Percentiles rank a stretch among this genome's conserved stretches.
Evolutionary conservation across 1,140 invertebrate species (phyloP).

Genomic region (Monochamus saltuarius): DNA sequence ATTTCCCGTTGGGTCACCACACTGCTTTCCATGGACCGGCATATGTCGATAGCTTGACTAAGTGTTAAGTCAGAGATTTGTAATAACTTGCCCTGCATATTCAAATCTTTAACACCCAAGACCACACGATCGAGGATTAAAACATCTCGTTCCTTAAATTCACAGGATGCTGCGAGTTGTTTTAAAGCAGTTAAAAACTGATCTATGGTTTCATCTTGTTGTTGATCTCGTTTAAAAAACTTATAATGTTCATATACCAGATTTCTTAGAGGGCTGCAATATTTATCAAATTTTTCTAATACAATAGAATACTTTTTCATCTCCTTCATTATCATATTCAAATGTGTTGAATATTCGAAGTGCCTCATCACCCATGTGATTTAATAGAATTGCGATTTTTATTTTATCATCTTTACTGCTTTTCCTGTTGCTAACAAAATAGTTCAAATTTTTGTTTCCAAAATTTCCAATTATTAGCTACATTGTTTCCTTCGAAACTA

Average conservation of each 20-base stretch:
- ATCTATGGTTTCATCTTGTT: conserved; percentile 28
- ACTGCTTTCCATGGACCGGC: conserved; percentile 17
- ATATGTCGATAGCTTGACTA: conserved; percentile 13
- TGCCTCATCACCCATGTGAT: conserved; percentile 24
- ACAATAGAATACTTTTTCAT: conserved; percentile 27
- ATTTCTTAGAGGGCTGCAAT: conserved; percentile 30
- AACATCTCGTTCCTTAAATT: conserved; percentile 22
- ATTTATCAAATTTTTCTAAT: conserved; percentile 23
- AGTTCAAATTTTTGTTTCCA: conserved; percentile 25
- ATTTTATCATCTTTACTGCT: neutral
- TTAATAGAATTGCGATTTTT: conserved; percentile 30
- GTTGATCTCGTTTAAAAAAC: conserved; percentile 31
- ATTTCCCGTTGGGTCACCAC: conserved; percentile 1
- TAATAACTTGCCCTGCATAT: conserved; percentile 16
- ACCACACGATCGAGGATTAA: conserved; percentile 20
- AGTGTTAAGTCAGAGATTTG: conserved; percentile 6
- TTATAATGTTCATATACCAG: conserved; percentile 31
- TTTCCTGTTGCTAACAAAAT: conserved; percentile 17
- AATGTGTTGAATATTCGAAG: conserved; percentile 27
- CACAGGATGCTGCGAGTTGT: conserved; percentile 18
- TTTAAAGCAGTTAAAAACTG: conserved; percentile 33
- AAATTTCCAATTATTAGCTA: conserved; percentile 4
- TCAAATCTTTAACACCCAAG: conserved; percentile 11
- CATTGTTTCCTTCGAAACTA: too few relatives aligned
- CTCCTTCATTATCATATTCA: conserved; percentile 16